A percentile compares a stretch with the other conserved stretches of the same genome.
Conservation (phyloP, 2,113 vertebrate genomes). For the Cervus canadensis region DNA sequence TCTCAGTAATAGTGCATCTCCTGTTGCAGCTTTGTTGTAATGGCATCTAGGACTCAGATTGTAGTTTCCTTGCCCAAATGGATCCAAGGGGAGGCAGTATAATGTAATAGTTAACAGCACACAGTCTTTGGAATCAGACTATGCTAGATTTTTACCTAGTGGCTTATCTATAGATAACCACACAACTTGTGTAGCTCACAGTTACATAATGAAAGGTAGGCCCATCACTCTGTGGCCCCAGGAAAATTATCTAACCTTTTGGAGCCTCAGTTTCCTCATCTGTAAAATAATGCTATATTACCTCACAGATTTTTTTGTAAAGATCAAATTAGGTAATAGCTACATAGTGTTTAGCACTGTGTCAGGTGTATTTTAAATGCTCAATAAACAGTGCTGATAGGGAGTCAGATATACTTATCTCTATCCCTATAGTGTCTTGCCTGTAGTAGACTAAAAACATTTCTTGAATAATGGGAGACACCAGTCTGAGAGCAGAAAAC, state of each 20-base stretch:
- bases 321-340: neutral
- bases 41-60: neutral
- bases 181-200: neutral
- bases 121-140: neutral
- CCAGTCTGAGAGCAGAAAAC: neutral
- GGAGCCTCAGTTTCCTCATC: neutral
- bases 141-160: neutral
- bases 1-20: neutral
- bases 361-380: neutral
- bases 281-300: neutral
- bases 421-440: neutral
- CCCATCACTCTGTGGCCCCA: neutral
- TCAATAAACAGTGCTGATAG: neutral
- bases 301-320: neutral
- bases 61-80: neutral
- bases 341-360: neutral
- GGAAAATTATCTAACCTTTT: neutral
- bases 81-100: neutral
- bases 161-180: neutral
- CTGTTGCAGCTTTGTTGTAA: neutral
- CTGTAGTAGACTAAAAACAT: slow-evolving; percentile 13
- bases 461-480: neutral
- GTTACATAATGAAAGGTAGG: neutral
- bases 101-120: neutral
- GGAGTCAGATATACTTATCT: neutral